These are phyloP conservation scores for Neofelis nebulosa DNA, from an alignment of 2,113 vertebrate genomes.

Conservation along the genomic window DNA sequence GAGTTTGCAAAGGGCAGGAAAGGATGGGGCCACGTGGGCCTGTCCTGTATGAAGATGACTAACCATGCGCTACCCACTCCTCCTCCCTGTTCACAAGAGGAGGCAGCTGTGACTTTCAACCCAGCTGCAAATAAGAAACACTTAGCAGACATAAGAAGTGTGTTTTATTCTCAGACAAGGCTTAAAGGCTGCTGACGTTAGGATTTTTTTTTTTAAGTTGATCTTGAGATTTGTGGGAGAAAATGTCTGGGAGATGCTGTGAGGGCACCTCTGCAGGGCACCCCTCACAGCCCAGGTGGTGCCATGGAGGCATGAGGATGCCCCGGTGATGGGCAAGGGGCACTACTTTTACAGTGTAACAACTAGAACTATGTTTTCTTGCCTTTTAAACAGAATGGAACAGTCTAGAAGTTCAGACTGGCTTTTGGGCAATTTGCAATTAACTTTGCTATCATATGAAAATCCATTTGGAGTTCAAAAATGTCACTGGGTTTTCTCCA, in stretches of 20 bases:
- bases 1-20: not conserved
- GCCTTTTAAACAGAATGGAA: not conserved
- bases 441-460: not conserved
- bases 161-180: not conserved
- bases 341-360: not conserved
- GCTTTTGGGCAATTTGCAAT: not conserved
- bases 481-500: not conserved
- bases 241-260: not conserved
- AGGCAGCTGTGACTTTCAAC: not conserved
- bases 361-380: not conserved
- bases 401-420: not conserved
- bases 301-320: not conserved
- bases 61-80: too few species aligned
- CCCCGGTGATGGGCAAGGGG: accelerated
- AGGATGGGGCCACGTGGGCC: accelerated
- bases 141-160: not conserved
- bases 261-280: not conserved
- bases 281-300: not conserved
- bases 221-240: not conserved
- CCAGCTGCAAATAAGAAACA: constrained; percentile 6
- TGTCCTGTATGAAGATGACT: not conserved
- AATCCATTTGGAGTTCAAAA: not conserved
- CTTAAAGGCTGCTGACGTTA: not conserved
- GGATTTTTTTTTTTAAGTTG: not conserved
- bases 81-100: not conserved